phyloP scores from a whole-genome alignment of 2,888 invertebrate species.

The Rhyacophila evoluta region DNA sequence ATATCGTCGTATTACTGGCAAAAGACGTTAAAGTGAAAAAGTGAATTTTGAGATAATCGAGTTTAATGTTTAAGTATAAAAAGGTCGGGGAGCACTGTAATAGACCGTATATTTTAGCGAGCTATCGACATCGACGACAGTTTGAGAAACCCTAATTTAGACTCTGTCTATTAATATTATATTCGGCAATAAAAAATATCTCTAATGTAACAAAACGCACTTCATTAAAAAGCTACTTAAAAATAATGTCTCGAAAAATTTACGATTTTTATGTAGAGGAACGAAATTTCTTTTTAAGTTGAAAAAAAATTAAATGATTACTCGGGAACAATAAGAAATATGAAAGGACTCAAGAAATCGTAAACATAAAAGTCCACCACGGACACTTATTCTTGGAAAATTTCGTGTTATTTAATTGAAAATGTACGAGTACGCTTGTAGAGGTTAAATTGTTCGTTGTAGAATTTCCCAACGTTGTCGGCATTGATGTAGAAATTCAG shows the following conservation, averaged over 20 bases:
- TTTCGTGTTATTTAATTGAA: not conserved
- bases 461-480: not conserved
- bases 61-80: too few species aligned
- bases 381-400: not conserved
- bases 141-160: too few species aligned
- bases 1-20: too few species aligned
- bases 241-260: not conserved
- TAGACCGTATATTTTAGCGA: too few species aligned
- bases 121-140: too few species aligned
- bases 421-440: not conserved
- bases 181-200: not conserved
- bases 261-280: not conserved
- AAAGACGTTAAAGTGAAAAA: too few species aligned
- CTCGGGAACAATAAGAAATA: not conserved
- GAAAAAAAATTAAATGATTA: not conserved
- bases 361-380: not conserved
- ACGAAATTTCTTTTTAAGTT: not conserved
- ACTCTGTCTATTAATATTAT: too few species aligned
- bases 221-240: slow-evolving; percentile 7
- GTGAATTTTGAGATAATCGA: too few species aligned
- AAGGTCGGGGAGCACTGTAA: too few species aligned
- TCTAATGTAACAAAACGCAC: not conserved
- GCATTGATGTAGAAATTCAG: too few species aligned
- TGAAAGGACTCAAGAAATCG: not conserved
- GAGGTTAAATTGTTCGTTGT: not conserved